These are phyloP conservation scores for Xyrichtys novacula DNA, from an alignment of 2,797 vertebrate species.

Conservation along the genomic window DNA sequence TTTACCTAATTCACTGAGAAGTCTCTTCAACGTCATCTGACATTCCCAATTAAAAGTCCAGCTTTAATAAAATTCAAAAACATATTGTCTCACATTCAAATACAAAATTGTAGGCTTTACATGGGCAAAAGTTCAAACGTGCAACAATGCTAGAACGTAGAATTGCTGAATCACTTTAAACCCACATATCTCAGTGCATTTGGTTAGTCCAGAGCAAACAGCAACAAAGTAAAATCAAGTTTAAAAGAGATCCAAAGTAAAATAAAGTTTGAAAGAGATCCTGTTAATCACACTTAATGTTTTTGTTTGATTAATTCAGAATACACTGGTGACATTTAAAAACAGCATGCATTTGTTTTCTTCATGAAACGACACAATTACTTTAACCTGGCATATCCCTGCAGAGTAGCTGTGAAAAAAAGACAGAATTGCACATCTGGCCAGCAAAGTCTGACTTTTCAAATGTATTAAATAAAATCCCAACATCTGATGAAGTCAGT, in stretches of 20 bases:
- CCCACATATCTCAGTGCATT: conserved; percentile 48
- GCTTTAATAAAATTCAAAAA: conserved; percentile 42
- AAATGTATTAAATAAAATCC: conserved; percentile 9
- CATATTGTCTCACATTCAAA: conserved; percentile 19
- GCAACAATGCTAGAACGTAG: conserved; percentile 47
- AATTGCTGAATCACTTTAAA: conserved; percentile 37
- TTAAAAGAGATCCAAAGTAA: conserved; percentile 20
- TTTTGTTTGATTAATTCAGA: not conserved
- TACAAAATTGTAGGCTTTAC: conserved; percentile 27
- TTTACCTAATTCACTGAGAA: not conserved
- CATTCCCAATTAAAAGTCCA: not conserved
- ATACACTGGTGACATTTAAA: not conserved
- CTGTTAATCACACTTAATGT: not conserved
- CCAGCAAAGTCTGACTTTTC: conserved; percentile 7
- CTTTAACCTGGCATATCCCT: conserved; percentile 44
- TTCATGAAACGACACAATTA: not conserved
- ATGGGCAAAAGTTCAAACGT: conserved; percentile 29
- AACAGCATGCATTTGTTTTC: conserved; percentile 35
- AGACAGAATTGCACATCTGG: conserved; percentile 1
- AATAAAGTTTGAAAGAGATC: conserved; percentile 17
- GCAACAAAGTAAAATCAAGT: conserved; percentile 27
- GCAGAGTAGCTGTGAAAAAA: conserved; percentile 31
- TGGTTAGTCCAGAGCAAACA: conserved; percentile 5
- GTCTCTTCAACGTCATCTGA: not conserved
- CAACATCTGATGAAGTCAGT: conserved; percentile 3